Percentiles rank a stretch among this genome's conserved stretches.
These are phyloP conservation scores for Anolis carolinensis DNA, from an alignment of 2,113 vertebrate species.

Conservation along the genomic window DNA sequence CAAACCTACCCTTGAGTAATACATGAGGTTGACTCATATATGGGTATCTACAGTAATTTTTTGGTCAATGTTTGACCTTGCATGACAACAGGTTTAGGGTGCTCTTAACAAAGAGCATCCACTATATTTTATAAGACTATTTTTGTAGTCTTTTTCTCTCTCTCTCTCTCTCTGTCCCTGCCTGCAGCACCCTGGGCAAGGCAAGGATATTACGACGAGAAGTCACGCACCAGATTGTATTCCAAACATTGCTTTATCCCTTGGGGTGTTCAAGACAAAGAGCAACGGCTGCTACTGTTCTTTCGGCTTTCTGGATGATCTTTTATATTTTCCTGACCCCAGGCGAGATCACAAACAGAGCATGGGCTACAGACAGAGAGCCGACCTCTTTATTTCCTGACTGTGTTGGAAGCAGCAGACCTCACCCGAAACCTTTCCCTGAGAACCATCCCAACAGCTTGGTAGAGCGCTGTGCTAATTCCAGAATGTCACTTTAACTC, in stretches of 20 bases:
- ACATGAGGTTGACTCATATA: too few species aligned
- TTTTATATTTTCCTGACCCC: slow-evolving; percentile 60
- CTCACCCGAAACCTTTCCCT: background rate
- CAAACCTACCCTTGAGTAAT: too few species aligned
- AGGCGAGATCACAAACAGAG: slow-evolving; percentile 54
- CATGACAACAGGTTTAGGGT: background rate
- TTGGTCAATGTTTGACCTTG: background rate
- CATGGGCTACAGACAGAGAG: slow-evolving; percentile 45
- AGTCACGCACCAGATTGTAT: slow-evolving; percentile 23
- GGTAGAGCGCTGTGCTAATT: background rate
- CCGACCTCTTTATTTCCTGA: slow-evolving; percentile 54
- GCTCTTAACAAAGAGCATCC: background rate
- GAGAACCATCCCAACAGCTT: background rate
- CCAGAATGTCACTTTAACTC: background rate
- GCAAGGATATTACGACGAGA: background rate
- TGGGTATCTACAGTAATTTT: background rate
- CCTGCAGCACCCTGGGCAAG: slow-evolving; percentile 3
- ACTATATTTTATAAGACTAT: fast-evolving
- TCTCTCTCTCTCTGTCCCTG: background rate
- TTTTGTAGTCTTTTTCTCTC: background rate
- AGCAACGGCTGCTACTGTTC: slow-evolving; percentile 41
- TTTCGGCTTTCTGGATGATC: slow-evolving; percentile 45
- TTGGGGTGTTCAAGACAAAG: slow-evolving; percentile 8
- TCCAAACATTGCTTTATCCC: slow-evolving; percentile 47
- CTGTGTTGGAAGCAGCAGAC: background rate